Evolutionary conservation across 2,113 vertebrate species (phyloP).

Genomic region (Hippocampus zosterae): DNA sequence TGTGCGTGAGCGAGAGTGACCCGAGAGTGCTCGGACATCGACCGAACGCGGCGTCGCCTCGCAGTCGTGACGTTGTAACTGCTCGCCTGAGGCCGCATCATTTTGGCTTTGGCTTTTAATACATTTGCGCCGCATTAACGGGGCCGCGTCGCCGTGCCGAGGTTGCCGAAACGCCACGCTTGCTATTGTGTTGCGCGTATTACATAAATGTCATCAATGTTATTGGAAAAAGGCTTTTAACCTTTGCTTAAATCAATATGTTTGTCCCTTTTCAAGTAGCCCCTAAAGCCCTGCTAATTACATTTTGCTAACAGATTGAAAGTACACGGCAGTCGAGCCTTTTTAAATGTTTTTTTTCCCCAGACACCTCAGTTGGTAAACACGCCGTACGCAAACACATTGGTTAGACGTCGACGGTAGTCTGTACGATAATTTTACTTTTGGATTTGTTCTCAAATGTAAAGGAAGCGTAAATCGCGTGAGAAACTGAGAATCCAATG

Average conservation of each 20-base stretch:
- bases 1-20: not conserved
- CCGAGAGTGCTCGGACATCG: constrained; percentile 19
- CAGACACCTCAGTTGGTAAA: not conserved
- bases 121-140: not conserved
- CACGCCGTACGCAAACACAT: not conserved
- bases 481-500: not conserved
- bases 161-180: not conserved
- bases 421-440: no score
- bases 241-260: constrained; percentile 7
- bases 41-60: constrained; percentile 30
- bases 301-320: constrained; percentile 20
- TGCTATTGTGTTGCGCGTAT: not conserved
- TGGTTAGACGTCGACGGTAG: no score
- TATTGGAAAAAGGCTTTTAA: not conserved
- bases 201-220: not conserved
- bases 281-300: not conserved
- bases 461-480: not conserved
- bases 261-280: constrained; percentile 1
- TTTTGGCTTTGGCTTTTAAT: not conserved
- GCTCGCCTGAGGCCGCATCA: not conserved
- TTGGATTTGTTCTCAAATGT: no score
- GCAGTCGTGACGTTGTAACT: constrained; percentile 20
- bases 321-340: not conserved
- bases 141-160: not conserved
- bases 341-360: not conserved